Conservation (phyloP, 2,797 vertebrate genomes). For the Selene dorsalis region DNA sequence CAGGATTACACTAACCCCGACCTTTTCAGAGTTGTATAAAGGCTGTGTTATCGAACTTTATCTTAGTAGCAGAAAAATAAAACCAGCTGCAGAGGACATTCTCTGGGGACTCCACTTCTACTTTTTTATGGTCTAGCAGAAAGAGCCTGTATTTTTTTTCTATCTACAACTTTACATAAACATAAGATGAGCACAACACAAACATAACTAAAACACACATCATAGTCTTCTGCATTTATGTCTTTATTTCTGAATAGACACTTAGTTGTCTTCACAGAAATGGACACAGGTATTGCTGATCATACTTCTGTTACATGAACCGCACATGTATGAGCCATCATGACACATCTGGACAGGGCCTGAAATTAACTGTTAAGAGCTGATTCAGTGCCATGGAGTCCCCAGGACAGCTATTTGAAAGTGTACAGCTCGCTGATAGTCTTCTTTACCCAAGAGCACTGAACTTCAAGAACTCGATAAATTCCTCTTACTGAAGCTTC, state of each 20-base stretch:
- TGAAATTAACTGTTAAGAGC: constrained; percentile 63
- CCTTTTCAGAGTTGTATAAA: constrained; percentile 67
- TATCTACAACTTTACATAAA: not conserved
- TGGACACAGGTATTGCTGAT: not conserved
- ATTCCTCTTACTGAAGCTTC: constrained; percentile 59
- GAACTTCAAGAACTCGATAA: constrained; percentile 67
- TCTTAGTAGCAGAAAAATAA: constrained; percentile 64
- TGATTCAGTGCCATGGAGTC: constrained; percentile 57
- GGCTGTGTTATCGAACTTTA: constrained; percentile 66
- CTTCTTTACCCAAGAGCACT: constrained; percentile 57
- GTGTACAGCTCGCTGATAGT: constrained; percentile 65
- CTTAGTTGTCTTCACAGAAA: constrained; percentile 6
- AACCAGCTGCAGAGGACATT: constrained; percentile 57
- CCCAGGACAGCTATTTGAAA: constrained; percentile 70
- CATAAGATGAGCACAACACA: not conserved
- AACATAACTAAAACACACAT: not conserved
- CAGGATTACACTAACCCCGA: constrained; percentile 66
- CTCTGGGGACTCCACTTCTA: constrained; percentile 55
- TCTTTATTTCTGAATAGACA: not conserved
- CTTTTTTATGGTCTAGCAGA: constrained; percentile 59
- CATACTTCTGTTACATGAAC: constrained; percentile 12
- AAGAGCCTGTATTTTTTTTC: constrained; percentile 43
- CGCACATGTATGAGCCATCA: constrained; percentile 17
- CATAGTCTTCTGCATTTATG: not conserved
- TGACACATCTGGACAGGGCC: constrained; percentile 42